Evolutionary conservation across 2,888 invertebrate species (phyloP), one percentile per base, ranked within the genome.

Genomic region (Apodemia zela): DNA sequence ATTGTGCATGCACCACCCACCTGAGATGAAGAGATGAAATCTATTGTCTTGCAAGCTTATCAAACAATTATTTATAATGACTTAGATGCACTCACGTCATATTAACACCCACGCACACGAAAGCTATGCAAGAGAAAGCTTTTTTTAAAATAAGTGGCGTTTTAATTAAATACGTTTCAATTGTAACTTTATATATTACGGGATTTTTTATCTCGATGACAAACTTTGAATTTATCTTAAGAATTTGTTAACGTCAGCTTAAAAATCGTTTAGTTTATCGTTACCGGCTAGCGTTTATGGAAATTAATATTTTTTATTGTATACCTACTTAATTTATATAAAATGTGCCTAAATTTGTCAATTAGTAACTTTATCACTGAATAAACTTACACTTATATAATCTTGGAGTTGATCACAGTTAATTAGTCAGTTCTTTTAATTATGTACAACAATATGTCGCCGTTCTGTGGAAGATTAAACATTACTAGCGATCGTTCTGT

Each of bases 31-130:
- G 38, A 68, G 77, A 76, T 76, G 75, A 74, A 73, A 82, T 83
- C 86, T 82, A 86, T 88, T 87, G 87, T 88, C 82, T 87, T 75
- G 73, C 71, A 71, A 73, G 77, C 81, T 85, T 85, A 85, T 86
- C 87, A 82, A 73, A 72, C 81, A 82, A 86, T 88, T 87, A 88
- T 82, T 88, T 87, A 85, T 85, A 86, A 88, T 85, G 83, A 83
- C 80, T 81, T 70, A 77, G 78, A 80, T 80, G 76, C 78, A 80
- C 81, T 80, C 77, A 79, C 73, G 78, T 79, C 75, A 75, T 70
- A 75, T 71, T 70, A 68, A 80, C 85, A 74, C 88, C 87, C 82
- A 87, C 87, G 79, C 81, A 13, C 10, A 21, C 5, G 8, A 18
- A 13, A 51, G 11, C 51, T 51, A 51, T 21, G 51, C 51, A 51